phyloP scores from a whole-genome alignment of 2,113 vertebrate species.

The Coptodon rendalli region DNA sequence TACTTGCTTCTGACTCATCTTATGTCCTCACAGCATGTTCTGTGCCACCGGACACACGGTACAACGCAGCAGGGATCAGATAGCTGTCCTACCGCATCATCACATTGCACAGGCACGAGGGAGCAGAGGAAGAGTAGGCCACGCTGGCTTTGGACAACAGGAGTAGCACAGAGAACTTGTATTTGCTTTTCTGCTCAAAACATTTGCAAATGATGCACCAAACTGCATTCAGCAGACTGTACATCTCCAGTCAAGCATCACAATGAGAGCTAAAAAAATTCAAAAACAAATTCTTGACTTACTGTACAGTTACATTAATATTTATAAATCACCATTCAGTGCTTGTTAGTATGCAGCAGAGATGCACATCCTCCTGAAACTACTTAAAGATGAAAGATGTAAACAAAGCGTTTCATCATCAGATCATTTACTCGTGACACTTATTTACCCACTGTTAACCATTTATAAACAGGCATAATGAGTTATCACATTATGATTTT shows the following conservation, averaged over 20 bases:
- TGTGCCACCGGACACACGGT: slow-evolving; percentile 42
- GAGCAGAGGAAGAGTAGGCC: neutral
- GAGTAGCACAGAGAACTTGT: neutral
- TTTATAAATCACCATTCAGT: neutral
- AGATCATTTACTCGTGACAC: neutral
- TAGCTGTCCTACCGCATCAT: slow-evolving; percentile 53
- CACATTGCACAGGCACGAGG: neutral
- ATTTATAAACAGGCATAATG: neutral
- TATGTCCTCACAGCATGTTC: slow-evolving; percentile 50
- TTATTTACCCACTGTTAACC: neutral
- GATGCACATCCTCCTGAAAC: neutral
- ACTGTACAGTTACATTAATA: neutral
- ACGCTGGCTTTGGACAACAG: neutral
- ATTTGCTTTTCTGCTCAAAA: neutral
- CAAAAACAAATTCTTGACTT: neutral
- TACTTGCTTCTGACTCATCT: slow-evolving; percentile 44
- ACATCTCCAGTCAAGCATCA: neutral
- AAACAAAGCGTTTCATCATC: neutral
- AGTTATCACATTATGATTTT: neutral
- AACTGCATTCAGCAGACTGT: neutral
- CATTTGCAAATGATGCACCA: neutral
- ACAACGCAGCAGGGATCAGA: slow-evolving; percentile 40
- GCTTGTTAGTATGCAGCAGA: neutral
- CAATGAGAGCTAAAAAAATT: neutral
- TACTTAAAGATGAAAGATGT: neutral